Base-by-base conservation (phyloP, 2,888 invertebrate genomes). In the Yponomeuta plumbellus region DNA sequence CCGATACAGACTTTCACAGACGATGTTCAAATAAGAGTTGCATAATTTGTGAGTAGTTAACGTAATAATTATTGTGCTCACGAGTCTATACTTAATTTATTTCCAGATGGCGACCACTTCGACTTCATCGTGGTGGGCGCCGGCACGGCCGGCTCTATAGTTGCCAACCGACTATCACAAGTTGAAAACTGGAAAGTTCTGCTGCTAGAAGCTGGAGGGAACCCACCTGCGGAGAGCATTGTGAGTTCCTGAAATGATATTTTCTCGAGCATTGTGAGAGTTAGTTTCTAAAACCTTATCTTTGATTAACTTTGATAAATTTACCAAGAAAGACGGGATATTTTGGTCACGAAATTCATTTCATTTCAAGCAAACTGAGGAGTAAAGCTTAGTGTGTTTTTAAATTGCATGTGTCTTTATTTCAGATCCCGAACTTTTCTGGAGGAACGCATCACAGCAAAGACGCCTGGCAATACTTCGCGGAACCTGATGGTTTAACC, bases 51-150 rank as follows among this genome's bases (percentile, higher is more conserved):
- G 34, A 34, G 8, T n/a, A n/a, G n/a, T n/a, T n/a, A n/a, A n/a
- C n/a, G n/a, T n/a, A n/a, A n/a, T n/a, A n/a, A n/a, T n/a, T n/a
- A 26, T 26, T 1, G 26, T 34, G 8, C 5, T 8, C 34, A 34
- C 34, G 8, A 8, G 4, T 34, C 8, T 34, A 34, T 8, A 34
- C 34, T 34, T 34, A 34, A 1, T 34, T 8, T 11, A 5, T 23
- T 69, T 69, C 11, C 70, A 90, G 89, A 77, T 75, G 87, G 84
- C 3, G 84, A 83, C 34, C 69, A 67, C 1, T 90, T 89, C 66
- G 89, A 90, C 73, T 89, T 89, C 73, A 88, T 89, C 44, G 78
- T 90, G 23, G 77, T 90, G 0, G 90, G 90, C 0, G 75, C 86
- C 0, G 90, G 89, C 1, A 86, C 88, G 0, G 88, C 88, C 0